Evolutionary conservation across 2,113 vertebrate species (phyloP).

Genomic region (Pachycephala philippinensis): DNA sequence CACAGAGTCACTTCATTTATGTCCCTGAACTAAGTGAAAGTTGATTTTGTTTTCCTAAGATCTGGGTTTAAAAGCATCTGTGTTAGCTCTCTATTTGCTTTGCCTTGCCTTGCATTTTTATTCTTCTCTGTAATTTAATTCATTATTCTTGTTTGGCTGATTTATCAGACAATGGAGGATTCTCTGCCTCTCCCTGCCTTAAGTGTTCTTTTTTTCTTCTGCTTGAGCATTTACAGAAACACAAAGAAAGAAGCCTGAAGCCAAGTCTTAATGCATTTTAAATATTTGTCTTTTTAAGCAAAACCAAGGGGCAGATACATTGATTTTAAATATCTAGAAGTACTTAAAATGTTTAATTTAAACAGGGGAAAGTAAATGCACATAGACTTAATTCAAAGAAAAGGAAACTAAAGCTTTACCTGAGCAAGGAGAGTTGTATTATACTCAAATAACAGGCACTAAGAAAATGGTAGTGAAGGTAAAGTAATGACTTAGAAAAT

Average conservation of each 20-base stretch:
- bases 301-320: constrained; percentile 12
- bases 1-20: background rate
- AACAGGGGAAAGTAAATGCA: background rate
- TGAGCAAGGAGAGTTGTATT: background rate
- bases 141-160: constrained; percentile 21
- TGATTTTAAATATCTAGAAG: constrained; percentile 19
- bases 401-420: background rate
- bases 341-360: constrained; percentile 15
- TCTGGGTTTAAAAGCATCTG: constrained; percentile 4
- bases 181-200: constrained; percentile 16
- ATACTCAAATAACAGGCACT: background rate
- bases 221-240: constrained; percentile 31
- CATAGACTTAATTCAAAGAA: background rate
- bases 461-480: background rate
- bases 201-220: background rate
- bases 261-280: constrained; percentile 45
- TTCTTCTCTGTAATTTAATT: constrained; percentile 39
- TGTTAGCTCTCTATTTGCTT: constrained; percentile 40
- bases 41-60: constrained; percentile 55
- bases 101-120: constrained; percentile 31
- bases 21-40: constrained; percentile 11
- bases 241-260: constrained; percentile 34
- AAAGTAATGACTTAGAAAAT: background rate
- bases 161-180: constrained; percentile 41
- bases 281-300: constrained; percentile 56